Evolutionary conservation across 2,113 vertebrate genomes (phyloP), one percentile per base, ranked within the genome.

Genomic region (Nothobranchius furzeri): DNA sequence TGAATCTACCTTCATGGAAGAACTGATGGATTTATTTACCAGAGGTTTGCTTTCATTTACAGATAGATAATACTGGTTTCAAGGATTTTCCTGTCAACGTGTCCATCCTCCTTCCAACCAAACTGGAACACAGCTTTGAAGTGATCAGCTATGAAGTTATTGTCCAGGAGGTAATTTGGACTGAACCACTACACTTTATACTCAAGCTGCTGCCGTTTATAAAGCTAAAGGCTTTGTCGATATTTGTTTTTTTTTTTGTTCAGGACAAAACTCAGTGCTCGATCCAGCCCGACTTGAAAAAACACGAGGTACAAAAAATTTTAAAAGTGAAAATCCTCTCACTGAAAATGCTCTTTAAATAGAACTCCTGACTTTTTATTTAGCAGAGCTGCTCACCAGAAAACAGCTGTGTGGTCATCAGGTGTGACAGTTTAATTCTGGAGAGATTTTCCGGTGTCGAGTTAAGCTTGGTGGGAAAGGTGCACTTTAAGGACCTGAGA

Each of bases 21-120:
- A n/a, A 48, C 1, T 7, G 47, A 6, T 48, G 15, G 7, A 48
- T 47, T 12, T 15, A n/a, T 49, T 49, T 17, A 6, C 42, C 60
- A 12, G 40, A 1, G 8, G 1, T 75, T n/a, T 76, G 7, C 72
- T 17, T 6, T 20, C 17, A 1, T 56, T 48, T 13, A 15, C 76
- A 93, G 92, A 76, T 93, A 7, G 56, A 75, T 24, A 93, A 93
- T 64, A 52, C 50, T 37, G 88, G 87, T 42, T 47, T 55, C 6
- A 93, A 82, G 58, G 56, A 15, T 30, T 84, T 92, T 48, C 88
- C 88, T 12, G 57, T 88, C 35, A 74, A 25, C 0, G 77, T 93
- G 17, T 77, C 66, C 0, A 55, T 93, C 43, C 3, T 10, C 14
- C 83, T 93, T 55, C 83, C 86, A 24, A 85, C 65, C 45, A 17